Base-by-base conservation (phyloP, 1,140 invertebrate genomes). In the Drosophila tristis region DNA sequence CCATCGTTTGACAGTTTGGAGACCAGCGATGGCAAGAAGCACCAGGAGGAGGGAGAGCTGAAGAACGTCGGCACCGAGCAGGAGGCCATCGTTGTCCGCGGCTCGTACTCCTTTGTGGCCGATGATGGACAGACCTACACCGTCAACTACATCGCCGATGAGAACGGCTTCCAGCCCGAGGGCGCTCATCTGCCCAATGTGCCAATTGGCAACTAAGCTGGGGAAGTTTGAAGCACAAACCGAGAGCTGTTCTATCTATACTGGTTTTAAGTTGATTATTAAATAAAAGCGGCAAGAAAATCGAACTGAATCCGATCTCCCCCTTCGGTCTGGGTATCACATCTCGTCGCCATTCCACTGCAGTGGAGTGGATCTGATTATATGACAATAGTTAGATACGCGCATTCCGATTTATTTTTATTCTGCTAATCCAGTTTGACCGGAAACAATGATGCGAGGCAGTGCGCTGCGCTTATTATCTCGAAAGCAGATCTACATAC, bases 81-180 rank as follows among this genome's bases (percentile, higher is more conserved):
- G 11, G 91, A 92, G 55, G 72, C 93, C 2, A 90, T 95, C 8
- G 91, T 90, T 4, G 95, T 95, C 20, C 92, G 93, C 9, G 95
- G 95, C 11, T 93, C 93, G 59, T 95, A 90, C 93, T 92, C 92
- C 35, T 95, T 93, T 92, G 82, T 93, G 9, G 95, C 92, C 35
- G 92, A 94, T 25, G 95, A 96, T 45, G 96, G 96, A 23, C 92
- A 94, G 63, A 92, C 93, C 20, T 95, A 96, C 81, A 93, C 93
- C 62, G 93, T 96, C 48, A 94, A 93, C 35, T 96, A 96, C 92
- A 92, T 95, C 42, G 96, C 96, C 44, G 96, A 97, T 89, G 96
- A 96, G 92, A 96, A 95, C 80, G 96, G 96, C 35, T 97, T 95
- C 93, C 94, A 95, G 78, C 95, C 95, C 42, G 93, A 95, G 90